These are phyloP conservation scores for Myzus persicae DNA, from an alignment of 1,140 invertebrate species.

Conservation along the genomic window DNA sequence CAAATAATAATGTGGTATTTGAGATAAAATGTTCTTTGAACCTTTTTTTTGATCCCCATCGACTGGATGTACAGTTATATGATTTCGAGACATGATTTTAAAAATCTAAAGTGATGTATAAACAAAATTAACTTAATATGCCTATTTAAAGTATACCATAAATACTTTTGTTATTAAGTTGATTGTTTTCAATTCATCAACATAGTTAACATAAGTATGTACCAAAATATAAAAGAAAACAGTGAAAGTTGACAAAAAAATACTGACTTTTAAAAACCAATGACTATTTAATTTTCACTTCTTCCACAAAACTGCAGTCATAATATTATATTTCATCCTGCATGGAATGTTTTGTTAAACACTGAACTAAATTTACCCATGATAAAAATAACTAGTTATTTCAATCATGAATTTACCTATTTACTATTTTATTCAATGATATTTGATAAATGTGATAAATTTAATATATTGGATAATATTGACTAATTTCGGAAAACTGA, in stretches of 20 bases:
- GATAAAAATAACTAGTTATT: too few relatives aligned
- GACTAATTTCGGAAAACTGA: too few relatives aligned
- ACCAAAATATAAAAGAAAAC: too few relatives aligned
- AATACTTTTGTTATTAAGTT: neutral
- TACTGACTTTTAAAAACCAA: neutral
- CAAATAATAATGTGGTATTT: conserved; percentile 17
- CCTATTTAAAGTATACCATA: neutral
- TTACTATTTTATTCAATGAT: too few relatives aligned
- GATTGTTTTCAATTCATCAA: too few relatives aligned
- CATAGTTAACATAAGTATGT: too few relatives aligned
- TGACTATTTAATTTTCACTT: neutral
- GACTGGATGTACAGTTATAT: neutral
- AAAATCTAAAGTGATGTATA: neutral
- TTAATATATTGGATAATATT: too few relatives aligned
- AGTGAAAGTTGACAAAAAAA: neutral
- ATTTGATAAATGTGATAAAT: too few relatives aligned
- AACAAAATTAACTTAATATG: neutral
- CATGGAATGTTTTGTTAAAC: neutral
- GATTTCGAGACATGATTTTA: neutral
- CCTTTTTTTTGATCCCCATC: neutral
- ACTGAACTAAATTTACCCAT: too few relatives aligned
- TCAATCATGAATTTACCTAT: too few relatives aligned
- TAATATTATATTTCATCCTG: neutral
- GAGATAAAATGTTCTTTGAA: neutral
- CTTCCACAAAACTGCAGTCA: neutral